Evolutionary conservation across 2,888 invertebrate genomes (phyloP).

Genomic region (Yponomeuta sedellus): DNA sequence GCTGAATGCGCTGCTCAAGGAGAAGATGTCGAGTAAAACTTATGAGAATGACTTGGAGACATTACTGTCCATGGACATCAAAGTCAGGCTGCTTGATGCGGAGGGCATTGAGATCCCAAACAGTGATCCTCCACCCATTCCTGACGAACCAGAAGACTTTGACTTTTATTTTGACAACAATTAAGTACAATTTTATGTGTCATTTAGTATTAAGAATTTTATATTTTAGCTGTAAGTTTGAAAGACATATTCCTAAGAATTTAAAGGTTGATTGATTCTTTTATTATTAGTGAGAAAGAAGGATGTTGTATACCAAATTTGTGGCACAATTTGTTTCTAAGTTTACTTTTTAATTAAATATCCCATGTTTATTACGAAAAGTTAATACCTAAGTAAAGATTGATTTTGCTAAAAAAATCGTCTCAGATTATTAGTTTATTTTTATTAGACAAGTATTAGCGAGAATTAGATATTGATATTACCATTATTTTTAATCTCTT

Average conservation of each 20-base stretch:
- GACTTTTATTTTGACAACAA: constrained; percentile 88
- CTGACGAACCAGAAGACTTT: constrained; percentile 94
- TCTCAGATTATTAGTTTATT: not conserved
- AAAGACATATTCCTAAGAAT: constrained; percentile 2
- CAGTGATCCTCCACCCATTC: constrained; percentile 89
- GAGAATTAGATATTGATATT: not conserved
- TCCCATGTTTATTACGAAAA: too few relatives aligned
- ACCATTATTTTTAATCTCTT: not conserved
- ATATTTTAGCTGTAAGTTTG: not conserved
- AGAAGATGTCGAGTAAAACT: constrained; percentile 92
- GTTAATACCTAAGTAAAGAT: too few relatives aligned
- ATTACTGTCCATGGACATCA: constrained; percentile 96
- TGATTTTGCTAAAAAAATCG: not conserved
- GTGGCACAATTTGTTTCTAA: not conserved
- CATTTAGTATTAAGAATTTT: not conserved
- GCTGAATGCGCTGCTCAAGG: constrained; percentile 90
- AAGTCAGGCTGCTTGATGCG: constrained; percentile 92
- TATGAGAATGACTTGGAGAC: constrained; percentile 93
- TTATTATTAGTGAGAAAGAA: not conserved
- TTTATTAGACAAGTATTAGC: not conserved
- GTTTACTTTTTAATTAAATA: not conserved
- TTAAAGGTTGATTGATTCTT: not conserved
- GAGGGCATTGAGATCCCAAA: constrained; percentile 97
- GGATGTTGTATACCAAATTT: not conserved
- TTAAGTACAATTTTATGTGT: constrained; percentile 37